These are phyloP conservation scores for Sorex araneus DNA, from an alignment of 2,113 vertebrate genomes.

Conservation along the genomic window DNA sequence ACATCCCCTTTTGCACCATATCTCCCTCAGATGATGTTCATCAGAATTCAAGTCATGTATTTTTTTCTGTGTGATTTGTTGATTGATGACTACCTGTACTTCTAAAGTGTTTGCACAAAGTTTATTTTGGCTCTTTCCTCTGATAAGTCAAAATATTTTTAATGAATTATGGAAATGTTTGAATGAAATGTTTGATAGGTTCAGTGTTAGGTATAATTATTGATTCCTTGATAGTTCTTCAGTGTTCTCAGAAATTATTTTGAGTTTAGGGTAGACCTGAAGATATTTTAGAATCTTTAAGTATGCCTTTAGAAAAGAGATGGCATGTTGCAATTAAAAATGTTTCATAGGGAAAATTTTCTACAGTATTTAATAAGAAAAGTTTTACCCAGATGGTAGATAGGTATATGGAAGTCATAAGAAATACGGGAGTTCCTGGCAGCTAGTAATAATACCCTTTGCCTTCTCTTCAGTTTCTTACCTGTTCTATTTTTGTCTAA, in stretches of 20 bases:
- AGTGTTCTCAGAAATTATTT: neutral
- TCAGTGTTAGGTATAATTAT: neutral
- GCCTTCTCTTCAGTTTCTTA: neutral
- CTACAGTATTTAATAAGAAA: neutral
- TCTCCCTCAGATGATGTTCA: neutral
- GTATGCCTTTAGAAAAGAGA: neutral
- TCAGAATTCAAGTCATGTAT: neutral
- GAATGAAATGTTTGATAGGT: neutral
- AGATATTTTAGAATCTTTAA: conserved; percentile 21
- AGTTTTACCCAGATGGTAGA: neutral
- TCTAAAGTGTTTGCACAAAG: neutral
- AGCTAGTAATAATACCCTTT: rapidly evolving
- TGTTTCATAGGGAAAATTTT: neutral
- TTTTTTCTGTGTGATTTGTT: neutral
- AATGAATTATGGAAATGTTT: neutral
- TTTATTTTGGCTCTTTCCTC: neutral
- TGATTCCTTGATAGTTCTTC: neutral
- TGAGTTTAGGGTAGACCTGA: neutral
- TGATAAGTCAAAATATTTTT: neutral
- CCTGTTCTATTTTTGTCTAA: neutral
- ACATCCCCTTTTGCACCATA: neutral
- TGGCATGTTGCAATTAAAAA: neutral
- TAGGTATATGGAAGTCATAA: neutral
- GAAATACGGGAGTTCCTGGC: neutral
- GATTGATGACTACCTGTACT: neutral